Evolutionary conservation across 2,888 invertebrate species (phyloP).

Genomic region (Alcis repandata): DNA sequence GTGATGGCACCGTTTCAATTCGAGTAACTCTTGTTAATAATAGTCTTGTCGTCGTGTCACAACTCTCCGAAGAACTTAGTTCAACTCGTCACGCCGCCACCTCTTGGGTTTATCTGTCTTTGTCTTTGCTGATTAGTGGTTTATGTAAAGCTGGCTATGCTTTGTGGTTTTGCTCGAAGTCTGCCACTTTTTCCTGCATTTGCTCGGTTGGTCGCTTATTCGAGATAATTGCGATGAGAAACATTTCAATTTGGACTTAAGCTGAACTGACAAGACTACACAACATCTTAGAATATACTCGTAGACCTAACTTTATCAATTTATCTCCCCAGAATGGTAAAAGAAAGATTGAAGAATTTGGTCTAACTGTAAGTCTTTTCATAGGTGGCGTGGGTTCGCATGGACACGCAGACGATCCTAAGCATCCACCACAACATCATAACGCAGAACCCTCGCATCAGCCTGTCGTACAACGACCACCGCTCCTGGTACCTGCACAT

Average conservation of each 20-base stretch:
- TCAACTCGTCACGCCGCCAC: slow-evolving; percentile 12
- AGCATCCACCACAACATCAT: slow-evolving; percentile 97
- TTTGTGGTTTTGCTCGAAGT: neutral
- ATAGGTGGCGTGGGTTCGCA: slow-evolving; percentile 97
- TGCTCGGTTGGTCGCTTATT: neutral
- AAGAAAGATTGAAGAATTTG: no score
- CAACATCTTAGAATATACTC: no score
- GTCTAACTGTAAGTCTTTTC: neutral
- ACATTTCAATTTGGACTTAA: no score
- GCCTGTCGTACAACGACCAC: slow-evolving; percentile 95
- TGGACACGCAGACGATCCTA: slow-evolving; percentile 96
- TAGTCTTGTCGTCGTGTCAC: slow-evolving; percentile 11
- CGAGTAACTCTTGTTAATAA: slow-evolving; percentile 5
- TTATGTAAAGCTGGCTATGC: neutral
- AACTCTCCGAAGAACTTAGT: slow-evolving; percentile 10
- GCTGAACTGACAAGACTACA: no score
- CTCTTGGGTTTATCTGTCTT: slow-evolving; percentile 14
- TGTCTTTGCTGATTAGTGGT: slow-evolving; percentile 3
- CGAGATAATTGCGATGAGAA: no score
- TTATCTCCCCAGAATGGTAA: no score
- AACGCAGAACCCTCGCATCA: slow-evolving; percentile 95
- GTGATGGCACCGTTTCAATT: neutral
- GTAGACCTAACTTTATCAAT: no score
- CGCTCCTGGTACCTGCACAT: slow-evolving; percentile 97
- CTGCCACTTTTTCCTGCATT: neutral